Evolutionary conservation across 2,797 vertebrate genomes (phyloP), one percentile per base, ranked within the genome.

Genomic region (Tachyglossus aculeatus): DNA sequence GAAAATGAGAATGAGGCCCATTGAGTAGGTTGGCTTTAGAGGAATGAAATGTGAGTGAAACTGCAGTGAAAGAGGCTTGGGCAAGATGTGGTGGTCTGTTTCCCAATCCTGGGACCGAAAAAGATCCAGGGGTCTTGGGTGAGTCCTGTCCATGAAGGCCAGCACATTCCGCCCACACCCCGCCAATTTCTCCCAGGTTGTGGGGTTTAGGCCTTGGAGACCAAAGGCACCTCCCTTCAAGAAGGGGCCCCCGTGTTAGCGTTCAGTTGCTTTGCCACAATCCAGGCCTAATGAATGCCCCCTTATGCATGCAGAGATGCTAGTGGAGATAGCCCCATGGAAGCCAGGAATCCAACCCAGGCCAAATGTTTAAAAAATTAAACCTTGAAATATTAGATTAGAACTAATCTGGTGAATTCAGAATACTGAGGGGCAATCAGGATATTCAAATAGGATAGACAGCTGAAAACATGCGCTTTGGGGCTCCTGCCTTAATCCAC

Each of bases 371-470:
- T 39, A 71, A 83, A 81, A 73, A 59, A 78, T 80, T 64, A 76
- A 77, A 67, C 50, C 70, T 45, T 44, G 47, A 77, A 63, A 78
- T 69, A 78, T 77, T 83, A 87, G 72, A 81, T 78, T 81, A 83
- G 65, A 61, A 11, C 50, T 64, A 77, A 78, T 73, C 39, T 64
- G 67, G 54, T 64, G 53, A 71, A 71, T 66, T 83, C 67, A 18
- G 67, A 81, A 74, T 58, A 74, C 39, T 44, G 66, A 74, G 21
- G 29, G 68, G 59, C 70, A 34, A 48, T 9, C 37, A 62, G 57
- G 71, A 57, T 60, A 40, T 67, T 75, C 77, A 71, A 63, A 69
- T 61, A 71, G 79, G 63, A 77, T 39, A 58, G 69, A 72, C 50
- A 56, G 39, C 45, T 64, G 64, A 71, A 76, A 87, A 77, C 71